Evolutionary conservation across 35 echinoderm and acorn worm species (phyloP), one percentile per base, ranked within the genome.

Genomic region (Ophioderma brevispina): DNA sequence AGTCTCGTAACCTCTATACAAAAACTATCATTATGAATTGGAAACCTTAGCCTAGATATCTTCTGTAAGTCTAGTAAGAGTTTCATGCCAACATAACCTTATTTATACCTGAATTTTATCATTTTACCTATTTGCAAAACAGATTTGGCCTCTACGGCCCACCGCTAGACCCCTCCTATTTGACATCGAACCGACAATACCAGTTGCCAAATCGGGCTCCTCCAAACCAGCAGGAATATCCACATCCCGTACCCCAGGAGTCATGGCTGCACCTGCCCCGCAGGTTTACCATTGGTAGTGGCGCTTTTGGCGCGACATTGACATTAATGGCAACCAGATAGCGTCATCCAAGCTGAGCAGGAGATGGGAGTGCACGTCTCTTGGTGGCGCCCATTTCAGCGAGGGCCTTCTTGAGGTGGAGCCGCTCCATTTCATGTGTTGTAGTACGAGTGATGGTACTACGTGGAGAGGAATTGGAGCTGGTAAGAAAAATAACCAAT

Each of bases 381-480:
- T 94, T 35, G 86, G 90, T 38, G 95, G 92, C 32, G 64, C 76
- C 28, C 81, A 93, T 75, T 95, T 99, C 76, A 95, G 93, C 90
- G 89, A 82, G 33, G 97, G 97, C 1, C 78, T 99, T 3, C 91
- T 99, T 25, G 97, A 99, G 82, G 97, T 99, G 80, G 97, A 99
- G 39, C 97, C 97, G 0, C 76, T 99, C 14, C 97, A 95, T 82
- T 99, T 99, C 77, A 82, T 84, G 0, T 99, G 90, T 43, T 95
- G 93, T 88, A 92, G 94, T 19, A 99, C 94, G 34, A 99, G 97
- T 82, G 97, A 99, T 85, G 93, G 97, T 17, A 94, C 97, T 25
- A 87, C 95, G n/a, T 91, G 95, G 13, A 91, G 93, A 23, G 85
- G 95, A 38, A 88, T 92, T 43, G 91, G 88, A 32, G 77, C 87